Conservation (phyloP, 2,797 vertebrate genomes). For the Anableps anableps region DNA sequence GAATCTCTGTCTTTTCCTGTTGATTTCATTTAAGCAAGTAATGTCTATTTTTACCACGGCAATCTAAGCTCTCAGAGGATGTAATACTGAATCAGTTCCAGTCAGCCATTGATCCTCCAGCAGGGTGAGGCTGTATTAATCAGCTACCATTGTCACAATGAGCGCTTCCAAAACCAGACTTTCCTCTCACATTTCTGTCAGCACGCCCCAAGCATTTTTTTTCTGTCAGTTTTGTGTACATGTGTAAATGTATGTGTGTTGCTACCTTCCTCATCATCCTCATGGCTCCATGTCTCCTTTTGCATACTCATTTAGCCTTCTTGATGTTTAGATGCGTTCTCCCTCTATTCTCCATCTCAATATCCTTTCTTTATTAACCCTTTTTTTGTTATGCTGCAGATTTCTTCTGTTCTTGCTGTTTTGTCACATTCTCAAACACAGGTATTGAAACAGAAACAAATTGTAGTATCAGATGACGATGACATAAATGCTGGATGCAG, state of each 20-base stretch:
- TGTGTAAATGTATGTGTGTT: conserved; percentile 21
- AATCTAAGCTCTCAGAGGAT: conserved; percentile 65
- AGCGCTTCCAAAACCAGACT: conserved; percentile 62
- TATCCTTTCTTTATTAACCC: not conserved
- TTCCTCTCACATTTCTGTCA: conserved; percentile 70
- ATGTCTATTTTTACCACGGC: conserved; percentile 71
- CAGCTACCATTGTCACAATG: conserved; percentile 70
- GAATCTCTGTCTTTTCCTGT: conserved; percentile 20
- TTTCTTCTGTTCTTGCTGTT: not conserved
- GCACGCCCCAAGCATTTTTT: conserved; percentile 47
- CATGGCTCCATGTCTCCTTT: conserved; percentile 37
- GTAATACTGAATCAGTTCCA: conserved; percentile 72
- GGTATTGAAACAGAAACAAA: not conserved
- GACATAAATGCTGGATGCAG: not conserved
- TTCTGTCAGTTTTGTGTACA: conserved; percentile 24
- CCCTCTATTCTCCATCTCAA: not conserved
- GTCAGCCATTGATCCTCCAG: conserved; percentile 77
- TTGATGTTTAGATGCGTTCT: conserved; percentile 8
- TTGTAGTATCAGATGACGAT: not conserved
- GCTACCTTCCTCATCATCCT: conserved; percentile 49
- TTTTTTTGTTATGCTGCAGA: not conserved
- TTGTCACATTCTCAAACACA: not conserved
- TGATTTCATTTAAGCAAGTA: conserved; percentile 55
- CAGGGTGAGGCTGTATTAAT: conserved; percentile 76
- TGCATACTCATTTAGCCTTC: conserved; percentile 17